Evolutionary conservation across 2,888 invertebrate species (phyloP).

Genomic region (Troides aeacus): DNA sequence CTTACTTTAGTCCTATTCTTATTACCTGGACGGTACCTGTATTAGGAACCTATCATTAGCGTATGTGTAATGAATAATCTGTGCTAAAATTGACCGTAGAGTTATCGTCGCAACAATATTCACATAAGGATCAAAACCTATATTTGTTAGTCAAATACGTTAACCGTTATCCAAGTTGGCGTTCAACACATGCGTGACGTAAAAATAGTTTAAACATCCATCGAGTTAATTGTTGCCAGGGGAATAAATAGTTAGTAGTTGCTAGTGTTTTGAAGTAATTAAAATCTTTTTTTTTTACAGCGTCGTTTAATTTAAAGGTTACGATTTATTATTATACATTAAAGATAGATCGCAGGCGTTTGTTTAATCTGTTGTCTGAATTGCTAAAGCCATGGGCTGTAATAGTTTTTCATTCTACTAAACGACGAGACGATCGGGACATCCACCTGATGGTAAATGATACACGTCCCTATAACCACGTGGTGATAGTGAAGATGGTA

Average conservation of each 20-base stretch:
- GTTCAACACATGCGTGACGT: background rate
- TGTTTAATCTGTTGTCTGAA: conserved; percentile 6
- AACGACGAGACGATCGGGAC: too few species aligned
- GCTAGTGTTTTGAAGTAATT: background rate
- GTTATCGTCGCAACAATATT: background rate
- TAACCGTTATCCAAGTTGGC: background rate
- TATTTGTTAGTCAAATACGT: background rate
- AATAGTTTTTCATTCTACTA: too few species aligned
- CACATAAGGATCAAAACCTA: background rate
- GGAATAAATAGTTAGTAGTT: conserved; percentile 15
- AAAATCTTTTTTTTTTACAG: conserved; percentile 6
- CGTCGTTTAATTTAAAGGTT: conserved; percentile 10
- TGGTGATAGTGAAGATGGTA: too few species aligned
- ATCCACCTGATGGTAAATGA: too few species aligned
- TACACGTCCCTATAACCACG: too few species aligned
- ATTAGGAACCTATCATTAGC: too few species aligned
- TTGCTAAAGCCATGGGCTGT: too few species aligned
- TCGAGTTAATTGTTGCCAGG: background rate
- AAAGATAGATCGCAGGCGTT: conserved; percentile 13
- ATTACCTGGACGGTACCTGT: too few species aligned
- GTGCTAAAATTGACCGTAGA: background rate
- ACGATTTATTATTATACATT: conserved; percentile 6
- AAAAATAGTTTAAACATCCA: background rate
- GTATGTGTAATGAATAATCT: background rate
- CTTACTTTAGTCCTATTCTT: too few species aligned